Evolutionary conservation across 2,888 invertebrate species (phyloP), one percentile per base, ranked within the genome.

Genomic region (Tetragonisca angustula): DNA sequence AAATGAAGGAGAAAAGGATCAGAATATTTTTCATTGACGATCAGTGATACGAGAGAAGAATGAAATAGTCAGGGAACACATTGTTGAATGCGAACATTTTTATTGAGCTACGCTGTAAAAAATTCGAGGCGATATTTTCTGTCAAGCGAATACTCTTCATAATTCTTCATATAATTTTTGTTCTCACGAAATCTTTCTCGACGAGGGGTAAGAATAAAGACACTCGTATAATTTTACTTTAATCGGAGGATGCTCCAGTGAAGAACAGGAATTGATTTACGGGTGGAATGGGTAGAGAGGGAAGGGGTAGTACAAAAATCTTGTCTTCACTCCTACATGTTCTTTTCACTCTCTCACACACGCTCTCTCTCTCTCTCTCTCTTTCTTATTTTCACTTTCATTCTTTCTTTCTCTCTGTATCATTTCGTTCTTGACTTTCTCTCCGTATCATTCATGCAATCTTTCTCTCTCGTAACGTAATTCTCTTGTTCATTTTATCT

Each of bases 251-350:
- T 75, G 82, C 64, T 83, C 67, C 43, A 76, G 82, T 79, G 80
- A 67, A 81, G 84, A 71, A 79, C 81, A 86, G 87, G 86, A 88
- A 84, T 81, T 84, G 73, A 74, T 82, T 79, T 59, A 76, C 56
- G 70, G 79, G 9, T 43, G 43, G 9, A 32, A 32, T 32, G 11
- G 43, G 9, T 9, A 43, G 43, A 6, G 0, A 9, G 36, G 9
- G 43, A 9, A 1, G 43, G 84, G 76, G 68, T 75, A 79, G 81
- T 85, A 84, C 80, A 89, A 87, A 81, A 88, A 87, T 83, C 67
- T 64, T 64, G 27, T 76, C 61, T 43, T 68, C 54, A 68, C 81
- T 54, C 61, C 62, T 69, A 17, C 49, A 6, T 56, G 32, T 61
- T 82, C 62, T 69, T 64, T 43, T 50, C n/a, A n/a, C n/a, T 62